Evolutionary conservation across 2,888 invertebrate species (phyloP).

Genomic region (Smittia aterrima): DNA sequence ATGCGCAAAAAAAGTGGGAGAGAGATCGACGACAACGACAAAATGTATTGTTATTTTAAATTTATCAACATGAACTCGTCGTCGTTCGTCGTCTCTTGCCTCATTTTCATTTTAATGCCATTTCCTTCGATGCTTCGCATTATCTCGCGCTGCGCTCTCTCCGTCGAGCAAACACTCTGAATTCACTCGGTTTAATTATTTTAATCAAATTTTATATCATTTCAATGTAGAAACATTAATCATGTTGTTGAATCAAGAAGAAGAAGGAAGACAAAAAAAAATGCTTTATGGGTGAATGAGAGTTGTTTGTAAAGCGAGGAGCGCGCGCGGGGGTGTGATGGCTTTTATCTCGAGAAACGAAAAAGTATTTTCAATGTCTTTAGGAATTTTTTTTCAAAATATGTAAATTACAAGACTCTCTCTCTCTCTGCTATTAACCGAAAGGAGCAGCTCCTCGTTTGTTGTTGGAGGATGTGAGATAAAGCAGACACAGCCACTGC

Average conservation of each 20-base stretch:
- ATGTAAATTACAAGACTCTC: constrained; percentile 28
- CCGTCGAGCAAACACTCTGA: neutral
- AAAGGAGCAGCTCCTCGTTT: neutral
- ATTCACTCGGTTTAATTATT: constrained; percentile 41
- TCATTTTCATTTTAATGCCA: constrained; percentile 24
- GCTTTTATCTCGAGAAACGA: constrained; percentile 25
- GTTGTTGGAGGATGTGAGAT: constrained; percentile 33
- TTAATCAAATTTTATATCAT: constrained; percentile 42
- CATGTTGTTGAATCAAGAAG: constrained; percentile 33
- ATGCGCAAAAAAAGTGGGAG: neutral
- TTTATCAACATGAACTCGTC: constrained; percentile 4
- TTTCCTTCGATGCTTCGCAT: constrained; percentile 9
- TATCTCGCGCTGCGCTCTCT: constrained; percentile 2
- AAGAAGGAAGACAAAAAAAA: neutral
- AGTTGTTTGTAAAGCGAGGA: neutral
- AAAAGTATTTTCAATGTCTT: constrained; percentile 1
- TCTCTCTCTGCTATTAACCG: neutral
- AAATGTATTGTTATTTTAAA: constrained; percentile 20
- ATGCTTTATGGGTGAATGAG: constrained; percentile 26
- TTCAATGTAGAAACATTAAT: constrained; percentile 42
- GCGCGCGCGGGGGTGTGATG: constrained; percentile 34
- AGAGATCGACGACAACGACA: too few species aligned
- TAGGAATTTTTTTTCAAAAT: constrained; percentile 20
- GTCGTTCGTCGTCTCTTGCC: neutral
- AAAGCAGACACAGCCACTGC: constrained; percentile 38